Conservation (phyloP, 2,113 vertebrate genomes). For the Hyperoodon ampullatus region DNA sequence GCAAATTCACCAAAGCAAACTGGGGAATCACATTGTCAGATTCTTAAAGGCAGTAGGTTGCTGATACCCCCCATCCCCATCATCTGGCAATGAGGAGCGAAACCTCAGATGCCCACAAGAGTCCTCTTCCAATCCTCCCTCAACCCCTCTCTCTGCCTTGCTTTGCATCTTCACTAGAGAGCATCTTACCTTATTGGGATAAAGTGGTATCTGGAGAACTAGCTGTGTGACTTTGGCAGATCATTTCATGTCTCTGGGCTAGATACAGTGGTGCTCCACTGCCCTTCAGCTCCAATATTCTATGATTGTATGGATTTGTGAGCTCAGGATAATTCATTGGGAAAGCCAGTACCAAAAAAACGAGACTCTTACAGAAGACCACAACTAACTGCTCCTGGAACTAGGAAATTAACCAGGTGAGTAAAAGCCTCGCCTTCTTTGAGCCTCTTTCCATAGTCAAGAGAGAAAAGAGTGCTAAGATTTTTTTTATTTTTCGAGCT, state of each 20-base stretch:
- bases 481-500: neutral
- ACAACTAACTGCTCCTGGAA: neutral
- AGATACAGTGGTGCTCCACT: neutral
- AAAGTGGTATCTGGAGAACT: neutral
- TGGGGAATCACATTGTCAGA: neutral
- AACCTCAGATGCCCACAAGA: neutral
- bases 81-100: neutral
- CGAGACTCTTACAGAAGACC: neutral
- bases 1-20: neutral
- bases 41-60: neutral
- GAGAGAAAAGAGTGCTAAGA: neutral
- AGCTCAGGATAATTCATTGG: neutral
- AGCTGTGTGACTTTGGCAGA: neutral
- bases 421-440: neutral
- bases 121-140: neutral
- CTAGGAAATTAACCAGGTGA: neutral
- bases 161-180: neutral
- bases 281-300: neutral
- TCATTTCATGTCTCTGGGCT: neutral
- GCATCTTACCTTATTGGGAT: neutral
- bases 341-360: neutral
- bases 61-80: rapidly evolving
- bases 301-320: neutral
- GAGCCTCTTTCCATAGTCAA: neutral
- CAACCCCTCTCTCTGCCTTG: neutral